Percentiles rank a stretch among this genome's conserved stretches.
These are phyloP conservation scores for Wiebesia pumilae DNA, from an alignment of 1,140 invertebrate species.

Conservation along the genomic window DNA sequence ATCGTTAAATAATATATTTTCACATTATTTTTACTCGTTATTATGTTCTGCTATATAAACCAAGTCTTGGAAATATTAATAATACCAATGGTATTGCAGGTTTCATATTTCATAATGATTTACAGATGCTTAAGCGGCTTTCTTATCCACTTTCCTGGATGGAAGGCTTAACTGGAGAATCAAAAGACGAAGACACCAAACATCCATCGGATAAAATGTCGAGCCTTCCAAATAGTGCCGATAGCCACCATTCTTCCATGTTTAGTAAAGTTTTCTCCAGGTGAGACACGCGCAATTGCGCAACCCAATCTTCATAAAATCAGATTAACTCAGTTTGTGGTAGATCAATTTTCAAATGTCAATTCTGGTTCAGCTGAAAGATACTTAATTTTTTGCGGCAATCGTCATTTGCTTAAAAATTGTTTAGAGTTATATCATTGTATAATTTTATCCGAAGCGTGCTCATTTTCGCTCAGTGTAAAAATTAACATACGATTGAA, in stretches of 20 bases:
- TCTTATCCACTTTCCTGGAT: constrained; percentile 95
- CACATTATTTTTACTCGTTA: no score
- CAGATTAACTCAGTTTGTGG: background rate
- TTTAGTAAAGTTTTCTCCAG: constrained; percentile 94
- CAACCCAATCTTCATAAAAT: background rate
- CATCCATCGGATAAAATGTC: constrained; percentile 69
- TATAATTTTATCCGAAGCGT: no score
- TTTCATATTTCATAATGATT: background rate
- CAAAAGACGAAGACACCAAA: constrained; percentile 75
- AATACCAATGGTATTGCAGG: background rate
- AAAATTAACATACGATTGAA: background rate
- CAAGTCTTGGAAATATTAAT: background rate
- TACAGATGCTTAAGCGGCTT: constrained; percentile 90
- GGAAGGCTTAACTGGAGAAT: constrained; percentile 86
- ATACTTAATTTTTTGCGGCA: background rate
- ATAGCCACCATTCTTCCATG: constrained; percentile 83
- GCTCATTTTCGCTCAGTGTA: background rate
- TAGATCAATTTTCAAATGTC: background rate
- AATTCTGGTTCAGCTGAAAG: background rate
- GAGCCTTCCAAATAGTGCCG: constrained; percentile 79
- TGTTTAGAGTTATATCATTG: background rate
- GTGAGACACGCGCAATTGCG: constrained; percentile 68
- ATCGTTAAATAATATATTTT: no score
- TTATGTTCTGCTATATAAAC: no score
- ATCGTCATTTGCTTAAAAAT: background rate